phyloP scores from a whole-genome alignment of 2,113 vertebrate genomes.

The Coptodon rendalli region DNA sequence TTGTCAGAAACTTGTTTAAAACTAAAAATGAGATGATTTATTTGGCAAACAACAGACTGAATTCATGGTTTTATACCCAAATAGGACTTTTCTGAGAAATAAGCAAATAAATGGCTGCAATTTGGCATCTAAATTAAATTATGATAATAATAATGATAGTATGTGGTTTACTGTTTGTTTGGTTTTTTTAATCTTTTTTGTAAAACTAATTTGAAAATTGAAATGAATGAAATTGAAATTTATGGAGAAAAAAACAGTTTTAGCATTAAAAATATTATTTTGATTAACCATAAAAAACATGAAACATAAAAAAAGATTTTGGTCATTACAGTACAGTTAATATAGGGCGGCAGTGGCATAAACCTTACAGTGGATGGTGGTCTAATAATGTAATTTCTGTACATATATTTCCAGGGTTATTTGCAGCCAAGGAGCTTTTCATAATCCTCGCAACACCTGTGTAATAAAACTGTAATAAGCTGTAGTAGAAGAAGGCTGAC shows the following conservation, averaged over 20 bases:
- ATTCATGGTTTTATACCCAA: not conserved
- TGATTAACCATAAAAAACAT: not conserved
- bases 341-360: not conserved
- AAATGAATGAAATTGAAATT: not conserved
- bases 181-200: not conserved
- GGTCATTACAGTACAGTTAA: not conserved
- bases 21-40: not conserved
- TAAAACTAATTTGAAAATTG: not conserved
- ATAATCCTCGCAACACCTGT: not conserved
- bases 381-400: not conserved
- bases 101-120: not conserved
- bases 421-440: not conserved
- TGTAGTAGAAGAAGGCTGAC: not conserved
- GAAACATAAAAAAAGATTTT: not conserved
- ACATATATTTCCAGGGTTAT: not conserved
- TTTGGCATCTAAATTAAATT: not conserved
- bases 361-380: not conserved
- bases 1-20: not conserved
- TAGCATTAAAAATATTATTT: not conserved
- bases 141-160: not conserved
- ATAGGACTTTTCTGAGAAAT: not conserved
- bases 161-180: not conserved
- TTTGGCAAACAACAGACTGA: not conserved
- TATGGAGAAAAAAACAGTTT: not conserved
- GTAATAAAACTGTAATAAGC: not conserved